Evolutionary conservation across 2,113 vertebrate genomes (phyloP), one percentile per base, ranked within the genome.

Genomic region (Hippocampus mohnikei): DNA sequence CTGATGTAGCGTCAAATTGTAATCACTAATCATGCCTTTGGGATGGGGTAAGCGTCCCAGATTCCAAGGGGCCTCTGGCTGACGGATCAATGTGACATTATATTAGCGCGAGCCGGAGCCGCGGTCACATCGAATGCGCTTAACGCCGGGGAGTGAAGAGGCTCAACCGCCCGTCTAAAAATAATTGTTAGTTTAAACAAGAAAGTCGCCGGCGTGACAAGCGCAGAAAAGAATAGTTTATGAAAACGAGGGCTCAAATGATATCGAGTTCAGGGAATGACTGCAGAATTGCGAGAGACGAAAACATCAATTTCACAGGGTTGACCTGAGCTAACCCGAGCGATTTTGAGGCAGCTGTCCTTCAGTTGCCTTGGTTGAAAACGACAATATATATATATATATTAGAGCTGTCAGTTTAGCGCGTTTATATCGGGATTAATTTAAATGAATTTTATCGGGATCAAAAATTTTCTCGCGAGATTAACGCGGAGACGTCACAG

Each of bases 31-130:
- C 77, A 8, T 69, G 82, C 84, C 68, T 73, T 67, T 75, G 82
- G 80, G 81, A 74, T 15, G 64, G 66, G 37, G 46, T 41, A 64
- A 75, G 72, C 71, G 77, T 82, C 81, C 77, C 81, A 81, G 83
- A 78, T 87, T 84, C 71, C 67, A 71, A 81, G 76, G 25, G 70
- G 50, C 80, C 74, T 75, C 62, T 67, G 69, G 80, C 69, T 85
- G 83, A 88, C 83, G 72, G 87, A 90, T 88, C 85, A 83, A 83
- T 84, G 83, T 85, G 81, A 87, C 89, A 81, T 84, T 75, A 74
- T 77, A 74, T 83, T 84, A 75, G 75, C 25, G 59, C 52, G 52
- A 64, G 69, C 52, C 79, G 80, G 72, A 87, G 80, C 42, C 65
- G 74, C 55, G 75, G 84, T 83, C 88, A 80, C 62, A 84, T 87